phyloP scores from a whole-genome alignment of 2,113 vertebrate species.

The Dicentrarchus labrax region DNA sequence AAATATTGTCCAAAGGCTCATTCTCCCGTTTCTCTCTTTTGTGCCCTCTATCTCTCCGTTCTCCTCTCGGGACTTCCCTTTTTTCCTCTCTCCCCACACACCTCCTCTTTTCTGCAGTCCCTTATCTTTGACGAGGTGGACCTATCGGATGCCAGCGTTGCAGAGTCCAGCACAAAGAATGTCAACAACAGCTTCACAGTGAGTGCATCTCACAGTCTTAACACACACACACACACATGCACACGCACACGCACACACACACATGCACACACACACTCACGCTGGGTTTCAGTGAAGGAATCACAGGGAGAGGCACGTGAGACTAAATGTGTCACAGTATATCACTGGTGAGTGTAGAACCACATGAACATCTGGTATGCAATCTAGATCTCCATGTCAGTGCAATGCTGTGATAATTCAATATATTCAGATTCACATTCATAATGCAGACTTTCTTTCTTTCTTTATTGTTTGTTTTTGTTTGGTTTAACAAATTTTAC shows the following conservation, averaged over 20 bases:
- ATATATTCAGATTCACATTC: neutral
- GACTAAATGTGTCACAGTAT: neutral
- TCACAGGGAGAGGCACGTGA: neutral
- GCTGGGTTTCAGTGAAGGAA: too few relatives aligned
- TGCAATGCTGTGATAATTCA: neutral
- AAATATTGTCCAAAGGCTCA: conserved; percentile 8
- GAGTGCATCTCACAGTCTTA: conserved; percentile 71
- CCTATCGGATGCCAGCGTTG: conserved; percentile 98
- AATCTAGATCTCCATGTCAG: neutral
- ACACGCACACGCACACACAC: neutral
- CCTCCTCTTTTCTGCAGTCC: conserved; percentile 85
- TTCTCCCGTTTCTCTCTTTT: conserved; percentile 15
- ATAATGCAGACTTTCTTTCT: neutral
- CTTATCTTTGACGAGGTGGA: conserved; percentile 99
- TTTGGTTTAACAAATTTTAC: too few relatives aligned
- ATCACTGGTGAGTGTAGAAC: neutral
- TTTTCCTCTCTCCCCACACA: neutral
- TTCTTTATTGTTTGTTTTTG: neutral
- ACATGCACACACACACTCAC: neutral
- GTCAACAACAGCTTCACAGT: conserved; percentile 99
- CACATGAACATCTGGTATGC: neutral
- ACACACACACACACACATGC: neutral
- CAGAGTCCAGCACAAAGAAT: conserved; percentile 99
- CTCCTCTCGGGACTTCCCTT: neutral
- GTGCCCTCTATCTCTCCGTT: conserved; percentile 7